phyloP scores from a whole-genome alignment of 92 coral and sea anemone genomes.

The Anthopleura xanthogrammica region DNA sequence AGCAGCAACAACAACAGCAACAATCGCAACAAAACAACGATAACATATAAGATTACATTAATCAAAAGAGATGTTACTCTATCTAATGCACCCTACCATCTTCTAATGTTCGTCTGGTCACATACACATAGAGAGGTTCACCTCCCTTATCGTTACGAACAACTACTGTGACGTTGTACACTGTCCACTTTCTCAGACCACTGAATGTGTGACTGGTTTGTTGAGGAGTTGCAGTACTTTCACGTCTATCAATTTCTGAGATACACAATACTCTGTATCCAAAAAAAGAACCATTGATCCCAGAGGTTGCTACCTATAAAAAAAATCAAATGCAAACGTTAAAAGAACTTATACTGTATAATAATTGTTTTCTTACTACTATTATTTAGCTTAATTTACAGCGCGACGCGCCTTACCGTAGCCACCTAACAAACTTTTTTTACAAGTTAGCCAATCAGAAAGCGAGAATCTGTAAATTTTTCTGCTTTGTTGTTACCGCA shows the following conservation, averaged over 20 bases:
- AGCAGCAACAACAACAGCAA: too few species aligned
- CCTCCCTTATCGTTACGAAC: conserved; percentile 4
- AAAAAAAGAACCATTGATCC: not conserved
- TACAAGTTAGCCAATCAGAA: too few species aligned
- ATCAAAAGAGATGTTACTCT: too few species aligned
- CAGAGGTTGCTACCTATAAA: conserved; percentile 1
- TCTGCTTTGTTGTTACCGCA: too few species aligned
- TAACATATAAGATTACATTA: too few species aligned
- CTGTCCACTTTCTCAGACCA: conserved; percentile 20
- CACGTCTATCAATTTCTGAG: not conserved
- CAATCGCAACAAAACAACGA: too few species aligned
- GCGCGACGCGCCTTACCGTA: too few species aligned
- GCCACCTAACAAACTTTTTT: too few species aligned
- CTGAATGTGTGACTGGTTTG: not conserved
- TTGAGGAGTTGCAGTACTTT: not conserved
- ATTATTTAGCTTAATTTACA: too few species aligned
- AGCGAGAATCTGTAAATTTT: too few species aligned
- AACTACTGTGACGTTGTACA: not conserved
- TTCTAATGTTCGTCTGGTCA: not conserved
- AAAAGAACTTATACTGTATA: too few species aligned
- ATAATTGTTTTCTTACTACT: too few species aligned
- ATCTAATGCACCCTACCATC: conserved; percentile 2
- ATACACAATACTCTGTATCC: conserved; percentile 18
- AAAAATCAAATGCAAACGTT: not conserved
- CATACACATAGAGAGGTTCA: conserved; percentile 1